These are phyloP conservation scores for Caenorhabditis japonica DNA, from an alignment of 2,888 invertebrate species.

Conservation along the genomic window DNA sequence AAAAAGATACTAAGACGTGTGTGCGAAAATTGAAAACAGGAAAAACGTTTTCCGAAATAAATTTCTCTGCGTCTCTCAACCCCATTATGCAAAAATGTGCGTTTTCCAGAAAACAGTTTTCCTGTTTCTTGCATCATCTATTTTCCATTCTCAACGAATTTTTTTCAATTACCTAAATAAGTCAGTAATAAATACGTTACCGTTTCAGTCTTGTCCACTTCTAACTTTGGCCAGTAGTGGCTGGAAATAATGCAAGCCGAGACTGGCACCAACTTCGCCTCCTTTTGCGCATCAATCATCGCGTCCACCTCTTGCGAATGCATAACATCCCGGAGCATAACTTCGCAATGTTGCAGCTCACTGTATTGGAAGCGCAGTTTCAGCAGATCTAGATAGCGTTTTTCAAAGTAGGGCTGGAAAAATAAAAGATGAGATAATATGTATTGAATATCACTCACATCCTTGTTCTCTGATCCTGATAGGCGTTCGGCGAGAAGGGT, in stretches of 20 bases:
- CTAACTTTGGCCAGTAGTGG: constrained; percentile 90
- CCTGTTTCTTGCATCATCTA: too few species aligned
- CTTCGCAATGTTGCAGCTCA: constrained; percentile 96
- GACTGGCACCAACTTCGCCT: constrained; percentile 82
- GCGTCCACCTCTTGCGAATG: constrained; percentile 83
- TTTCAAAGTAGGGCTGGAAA: constrained; percentile 81
- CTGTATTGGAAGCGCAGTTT: constrained; percentile 94
- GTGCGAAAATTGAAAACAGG: too few species aligned
- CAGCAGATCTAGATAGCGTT: constrained; percentile 90
- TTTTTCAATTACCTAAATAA: too few species aligned
- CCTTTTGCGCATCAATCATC: constrained; percentile 4
- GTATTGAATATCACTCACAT: constrained; percentile 56
- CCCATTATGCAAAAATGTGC: too few species aligned
- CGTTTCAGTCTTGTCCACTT: constrained; percentile 44
- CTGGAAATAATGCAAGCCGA: constrained; percentile 93
- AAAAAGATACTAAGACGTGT: too few species aligned
- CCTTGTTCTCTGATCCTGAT: constrained; percentile 78
- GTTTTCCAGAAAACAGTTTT: too few species aligned
- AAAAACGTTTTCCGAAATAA: too few species aligned
- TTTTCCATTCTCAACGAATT: too few species aligned
- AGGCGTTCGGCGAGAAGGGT: constrained; percentile 92
- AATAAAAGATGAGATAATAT: neutral
- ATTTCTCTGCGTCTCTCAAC: too few species aligned
- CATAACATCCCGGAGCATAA: constrained; percentile 94
- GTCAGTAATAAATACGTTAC: too few species aligned